A percentile compares a stretch with the other conserved stretches of the same genome.
phyloP scores from a whole-genome alignment of 1,140 invertebrate species.

The Trissolcus basalis region DNA sequence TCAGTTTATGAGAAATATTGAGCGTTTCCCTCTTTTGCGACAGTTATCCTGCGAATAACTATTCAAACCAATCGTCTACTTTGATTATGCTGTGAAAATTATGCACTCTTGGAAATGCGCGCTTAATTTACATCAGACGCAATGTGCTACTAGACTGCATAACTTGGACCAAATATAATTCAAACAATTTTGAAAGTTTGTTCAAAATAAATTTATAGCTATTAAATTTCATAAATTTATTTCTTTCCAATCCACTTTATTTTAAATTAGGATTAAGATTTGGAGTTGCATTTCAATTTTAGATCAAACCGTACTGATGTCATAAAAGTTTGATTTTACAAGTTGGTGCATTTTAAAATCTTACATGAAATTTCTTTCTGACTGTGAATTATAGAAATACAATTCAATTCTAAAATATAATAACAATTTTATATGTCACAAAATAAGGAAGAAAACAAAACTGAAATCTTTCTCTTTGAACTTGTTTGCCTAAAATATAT shows the following conservation, averaged over 20 bases:
- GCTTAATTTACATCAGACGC: slow-evolving; percentile 19
- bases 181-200: too few species aligned
- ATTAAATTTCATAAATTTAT: neutral
- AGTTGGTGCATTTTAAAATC: too few species aligned
- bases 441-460: slow-evolving; percentile 39
- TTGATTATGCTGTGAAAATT: slow-evolving; percentile 43
- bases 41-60: slow-evolving; percentile 47
- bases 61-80: neutral
- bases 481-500: slow-evolving; percentile 65
- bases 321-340: too few species aligned
- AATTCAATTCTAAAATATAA: slow-evolving; percentile 34
- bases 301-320: too few species aligned
- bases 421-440: slow-evolving; percentile 45
- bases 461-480: slow-evolving; percentile 52
- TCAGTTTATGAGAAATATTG: slow-evolving; percentile 42
- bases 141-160: neutral
- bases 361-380: too few species aligned
- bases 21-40: slow-evolving; percentile 40
- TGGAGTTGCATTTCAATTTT: too few species aligned
- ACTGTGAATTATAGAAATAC: slow-evolving; percentile 1
- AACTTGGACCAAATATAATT: too few species aligned
- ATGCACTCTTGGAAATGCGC: slow-evolving; percentile 24
- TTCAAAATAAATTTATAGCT: too few species aligned
- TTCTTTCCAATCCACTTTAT: too few species aligned
- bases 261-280: too few species aligned